Conservation (phyloP, 2,888 invertebrate genomes). For the Lasioglossum lativentre region DNA sequence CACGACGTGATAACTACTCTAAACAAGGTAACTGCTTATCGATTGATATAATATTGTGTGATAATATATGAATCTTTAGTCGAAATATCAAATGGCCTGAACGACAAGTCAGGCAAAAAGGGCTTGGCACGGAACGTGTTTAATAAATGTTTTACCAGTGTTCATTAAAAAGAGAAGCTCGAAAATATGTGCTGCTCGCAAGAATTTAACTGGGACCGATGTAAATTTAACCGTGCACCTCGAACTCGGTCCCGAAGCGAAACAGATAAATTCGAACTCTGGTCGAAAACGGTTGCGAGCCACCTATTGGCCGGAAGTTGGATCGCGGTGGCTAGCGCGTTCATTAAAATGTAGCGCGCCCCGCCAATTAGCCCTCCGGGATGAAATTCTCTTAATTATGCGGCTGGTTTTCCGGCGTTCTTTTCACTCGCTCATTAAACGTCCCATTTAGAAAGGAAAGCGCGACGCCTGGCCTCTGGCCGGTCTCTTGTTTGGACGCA, state of each 20-base stretch:
- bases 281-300: background rate
- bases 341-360: constrained; percentile 47
- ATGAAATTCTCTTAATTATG: constrained; percentile 55
- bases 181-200: no score
- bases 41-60: no score
- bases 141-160: no score
- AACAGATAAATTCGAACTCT: background rate
- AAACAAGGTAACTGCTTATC: no score
- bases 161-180: no score
- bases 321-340: constrained; percentile 1
- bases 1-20: no score
- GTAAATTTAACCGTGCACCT: background rate
- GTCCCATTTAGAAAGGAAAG: constrained; percentile 40
- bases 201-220: background rate
- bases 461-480: background rate
- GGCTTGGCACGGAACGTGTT: no score
- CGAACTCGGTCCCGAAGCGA: background rate
- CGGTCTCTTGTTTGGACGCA: background rate
- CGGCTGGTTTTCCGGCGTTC: constrained; percentile 37
- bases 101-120: no score
- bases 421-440: constrained; percentile 42
- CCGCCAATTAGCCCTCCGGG: constrained; percentile 45
- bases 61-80: no score
- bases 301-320: constrained; percentile 26
- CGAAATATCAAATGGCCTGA: no score